A percentile compares a stretch with the other conserved stretches of the same genome.
These are phyloP conservation scores for Hippoglossus stenolepis DNA, from an alignment of 2,113 vertebrate genomes.

Conservation along the genomic window DNA sequence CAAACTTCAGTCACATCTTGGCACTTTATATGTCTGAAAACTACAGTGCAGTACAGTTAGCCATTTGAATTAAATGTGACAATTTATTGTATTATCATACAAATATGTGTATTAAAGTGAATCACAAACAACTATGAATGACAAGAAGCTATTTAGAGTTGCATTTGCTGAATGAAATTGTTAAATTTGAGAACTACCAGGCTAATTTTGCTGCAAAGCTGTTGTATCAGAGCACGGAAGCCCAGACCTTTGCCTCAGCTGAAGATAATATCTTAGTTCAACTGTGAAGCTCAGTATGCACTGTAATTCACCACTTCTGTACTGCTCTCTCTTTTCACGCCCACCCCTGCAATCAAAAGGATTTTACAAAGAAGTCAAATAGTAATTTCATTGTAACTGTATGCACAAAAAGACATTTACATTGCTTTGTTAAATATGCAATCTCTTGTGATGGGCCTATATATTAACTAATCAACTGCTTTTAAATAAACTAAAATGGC, in stretches of 20 bases:
- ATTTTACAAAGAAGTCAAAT: conserved; percentile 38
- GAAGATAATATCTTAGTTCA: no score
- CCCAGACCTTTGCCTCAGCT: no score
- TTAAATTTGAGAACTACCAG: conserved; percentile 1
- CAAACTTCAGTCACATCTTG: no score
- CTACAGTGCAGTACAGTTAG: neutral
- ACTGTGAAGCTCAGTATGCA: neutral
- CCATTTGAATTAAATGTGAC: neutral
- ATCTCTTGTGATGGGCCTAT: conserved; percentile 14
- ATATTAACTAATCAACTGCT: conserved; percentile 40
- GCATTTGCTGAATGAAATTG: neutral
- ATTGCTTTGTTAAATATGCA: conserved; percentile 23
- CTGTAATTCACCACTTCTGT: conserved; percentile 2
- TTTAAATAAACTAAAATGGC: neutral
- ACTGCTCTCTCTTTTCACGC: conserved; percentile 10
- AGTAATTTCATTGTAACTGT: conserved; percentile 36
- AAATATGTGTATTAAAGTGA: neutral
- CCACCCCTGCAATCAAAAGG: conserved; percentile 28
- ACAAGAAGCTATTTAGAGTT: neutral
- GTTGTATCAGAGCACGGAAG: no score
- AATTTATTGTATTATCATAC: neutral
- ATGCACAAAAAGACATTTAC: conserved; percentile 38
- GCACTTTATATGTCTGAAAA: neutral
- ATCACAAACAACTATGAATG: neutral
- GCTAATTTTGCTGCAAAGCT: neutral